Percentiles rank a stretch among this genome's conserved stretches.
Conservation (phyloP, 1,140 invertebrate genomes). For the Drosophila suzukii region DNA sequence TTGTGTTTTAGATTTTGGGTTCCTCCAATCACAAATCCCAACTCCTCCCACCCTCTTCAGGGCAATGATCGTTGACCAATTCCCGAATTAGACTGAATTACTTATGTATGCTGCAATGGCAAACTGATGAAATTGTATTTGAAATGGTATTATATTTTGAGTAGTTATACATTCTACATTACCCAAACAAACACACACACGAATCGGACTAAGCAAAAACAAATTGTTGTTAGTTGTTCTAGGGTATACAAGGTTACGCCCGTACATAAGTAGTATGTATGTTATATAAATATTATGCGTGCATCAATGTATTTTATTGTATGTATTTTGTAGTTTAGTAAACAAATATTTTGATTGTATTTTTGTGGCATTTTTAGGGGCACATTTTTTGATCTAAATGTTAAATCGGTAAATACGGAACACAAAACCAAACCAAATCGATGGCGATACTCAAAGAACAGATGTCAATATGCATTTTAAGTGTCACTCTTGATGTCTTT, state of each 20-base stretch:
- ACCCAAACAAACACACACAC: slow-evolving; percentile 15
- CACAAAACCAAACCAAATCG: slow-evolving; percentile 23
- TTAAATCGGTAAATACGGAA: slow-evolving; percentile 52
- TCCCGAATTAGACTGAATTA: slow-evolving; percentile 82
- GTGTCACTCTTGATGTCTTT: slow-evolving; percentile 49
- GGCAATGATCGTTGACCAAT: slow-evolving; percentile 71
- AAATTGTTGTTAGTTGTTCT: slow-evolving; percentile 72
- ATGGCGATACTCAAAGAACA: slow-evolving; percentile 34
- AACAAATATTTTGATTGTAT: slow-evolving; percentile 79
- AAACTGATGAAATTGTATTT: slow-evolving; percentile 58
- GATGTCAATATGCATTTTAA: slow-evolving; percentile 65
- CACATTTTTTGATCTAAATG: slow-evolving; percentile 76
- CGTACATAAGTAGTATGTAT: slow-evolving; percentile 38
- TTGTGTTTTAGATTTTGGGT: slow-evolving; percentile 43
- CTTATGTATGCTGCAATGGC: slow-evolving; percentile 56
- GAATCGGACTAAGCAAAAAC: slow-evolving; percentile 21
- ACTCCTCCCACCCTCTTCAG: slow-evolving; percentile 17
- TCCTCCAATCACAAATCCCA: slow-evolving; percentile 9
- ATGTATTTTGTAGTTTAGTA: slow-evolving; percentile 74
- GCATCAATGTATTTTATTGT: slow-evolving; percentile 65
- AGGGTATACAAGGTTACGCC: slow-evolving; percentile 48
- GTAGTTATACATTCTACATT: slow-evolving; percentile 58
- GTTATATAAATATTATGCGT: slow-evolving; percentile 42
- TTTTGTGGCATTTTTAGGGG: slow-evolving; percentile 77
- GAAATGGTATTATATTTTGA: slow-evolving; percentile 78